Conservation (phyloP, 23 tunicate genomes). For the Corella eumyota region DNA sequence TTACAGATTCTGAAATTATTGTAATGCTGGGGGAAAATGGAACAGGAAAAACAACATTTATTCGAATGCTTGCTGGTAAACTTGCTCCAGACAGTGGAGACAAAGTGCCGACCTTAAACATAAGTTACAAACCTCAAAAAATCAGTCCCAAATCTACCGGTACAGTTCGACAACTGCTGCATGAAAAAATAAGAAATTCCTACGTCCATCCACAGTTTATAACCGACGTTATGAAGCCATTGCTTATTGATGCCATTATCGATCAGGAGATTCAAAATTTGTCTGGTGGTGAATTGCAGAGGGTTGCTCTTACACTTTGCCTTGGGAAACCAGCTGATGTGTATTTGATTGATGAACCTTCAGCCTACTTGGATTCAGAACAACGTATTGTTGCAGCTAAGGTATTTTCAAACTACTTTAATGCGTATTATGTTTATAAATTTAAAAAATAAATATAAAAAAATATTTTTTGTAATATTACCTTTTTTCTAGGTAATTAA, state of each 20-base stretch:
- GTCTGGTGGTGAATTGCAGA: constrained; percentile 95
- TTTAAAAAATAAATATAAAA: neutral
- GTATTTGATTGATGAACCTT: constrained; percentile 90
- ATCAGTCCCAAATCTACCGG: constrained; percentile 94
- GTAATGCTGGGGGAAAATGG: constrained; percentile 99
- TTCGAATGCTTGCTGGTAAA: constrained; percentile 85
- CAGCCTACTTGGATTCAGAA: constrained; percentile 92
- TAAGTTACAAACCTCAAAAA: constrained; percentile 95
- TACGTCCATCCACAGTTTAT: constrained; percentile 94
- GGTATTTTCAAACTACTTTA: constrained; percentile 12
- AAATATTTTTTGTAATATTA: neutral
- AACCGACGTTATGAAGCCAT: constrained; percentile 91
- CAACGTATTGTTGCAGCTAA: constrained; percentile 97
- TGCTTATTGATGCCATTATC: constrained; percentile 66
- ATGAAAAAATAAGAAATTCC: constrained; percentile 59
- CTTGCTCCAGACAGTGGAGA: constrained; percentile 75
- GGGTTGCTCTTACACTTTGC: constrained; percentile 88
- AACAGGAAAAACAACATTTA: constrained; percentile 95
- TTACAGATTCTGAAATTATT: constrained; percentile 88
- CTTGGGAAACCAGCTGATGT: constrained; percentile 96
- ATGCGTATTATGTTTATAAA: neutral
- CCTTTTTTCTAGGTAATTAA: constrained; percentile 53
- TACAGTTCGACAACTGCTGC: constrained; percentile 80
- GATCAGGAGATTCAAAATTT: constrained; percentile 80
- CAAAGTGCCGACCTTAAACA: constrained; percentile 69